Base-by-base conservation (phyloP, 2,797 vertebrate species). In the Nyctibius grandis region DNA sequence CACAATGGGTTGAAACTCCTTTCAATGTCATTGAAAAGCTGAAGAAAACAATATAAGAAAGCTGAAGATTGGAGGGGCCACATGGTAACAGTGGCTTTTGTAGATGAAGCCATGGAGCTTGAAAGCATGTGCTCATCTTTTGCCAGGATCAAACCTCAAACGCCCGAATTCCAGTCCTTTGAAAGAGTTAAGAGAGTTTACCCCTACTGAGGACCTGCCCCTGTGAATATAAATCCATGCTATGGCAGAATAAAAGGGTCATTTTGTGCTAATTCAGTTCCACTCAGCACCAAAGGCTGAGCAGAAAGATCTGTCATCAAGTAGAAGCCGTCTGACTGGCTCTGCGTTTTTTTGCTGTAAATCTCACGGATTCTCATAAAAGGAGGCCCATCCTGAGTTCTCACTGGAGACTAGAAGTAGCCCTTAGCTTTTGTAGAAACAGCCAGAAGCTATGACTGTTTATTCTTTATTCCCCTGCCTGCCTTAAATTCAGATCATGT, bases 241-340 rank as follows among this genome's bases (percentile, higher is more conserved):
- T 56, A 53, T 0, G 8, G 74, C 48, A 82, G 79, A 91, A 96
- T 93, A 96, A 92, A 93, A 75, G 59, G 47, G 73, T 92, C 31
- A 65, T 86, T 97, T 96, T 93, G 29, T 76, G 79, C 69, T 90
- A 84, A 94, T 93, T 92, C 56, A 18, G 47, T 78, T 64, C 64
- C 82, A 94, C 85, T 96, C 88, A 69, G 56, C 85, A 95, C 73
- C 91, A 93, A 84, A 89, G 59, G 20, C 57, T 81, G 73, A 89
- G 76, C 42, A 96, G 79, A 89, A 93, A 76, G 54, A 85, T 81
- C 82, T 96, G 85, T 96, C 93, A 80, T 81, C 89, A 89, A 59
- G 90, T 90, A 23, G 11, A 75, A 91, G 68, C 59, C 64, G 67
- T 93, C 84, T 88, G 78, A 80, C 81, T 77, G n/a, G 20, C 33